A percentile compares a stretch with the other conserved stretches of the same genome.
These are phyloP conservation scores for Matsumurasca onukii DNA, from an alignment of 1,140 invertebrate genomes.

Conservation along the genomic window DNA sequence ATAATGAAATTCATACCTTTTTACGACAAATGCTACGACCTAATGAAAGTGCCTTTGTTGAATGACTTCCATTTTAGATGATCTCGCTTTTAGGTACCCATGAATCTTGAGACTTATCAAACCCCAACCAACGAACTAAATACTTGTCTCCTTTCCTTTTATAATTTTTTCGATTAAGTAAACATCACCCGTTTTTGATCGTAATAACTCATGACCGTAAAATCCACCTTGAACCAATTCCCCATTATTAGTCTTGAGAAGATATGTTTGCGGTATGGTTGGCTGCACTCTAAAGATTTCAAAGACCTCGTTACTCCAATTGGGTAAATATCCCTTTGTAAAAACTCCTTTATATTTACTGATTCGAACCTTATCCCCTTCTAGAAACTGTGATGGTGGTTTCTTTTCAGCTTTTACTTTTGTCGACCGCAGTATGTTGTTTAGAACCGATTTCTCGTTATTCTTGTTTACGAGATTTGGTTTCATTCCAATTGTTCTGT, in stretches of 20 bases:
- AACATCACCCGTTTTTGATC: constrained; percentile 41
- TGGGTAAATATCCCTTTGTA: constrained; percentile 35
- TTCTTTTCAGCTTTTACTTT: constrained; percentile 32
- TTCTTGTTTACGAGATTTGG: constrained; percentile 45
- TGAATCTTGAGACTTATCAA: constrained; percentile 41
- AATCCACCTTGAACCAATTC: constrained; percentile 40
- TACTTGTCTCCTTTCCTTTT: constrained; percentile 41
- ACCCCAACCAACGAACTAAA: constrained; percentile 47
- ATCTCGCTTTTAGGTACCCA: constrained; percentile 43
- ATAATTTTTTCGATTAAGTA: constrained; percentile 45
- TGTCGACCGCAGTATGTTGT: constrained; percentile 21
- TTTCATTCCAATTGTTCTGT: constrained; percentile 48
- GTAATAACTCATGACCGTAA: constrained; percentile 43
- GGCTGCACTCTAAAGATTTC: constrained; percentile 29
- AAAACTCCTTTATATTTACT: constrained; percentile 40
- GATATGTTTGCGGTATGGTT: constrained; percentile 33
- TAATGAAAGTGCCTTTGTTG: background rate
- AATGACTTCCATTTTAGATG: constrained; percentile 8
- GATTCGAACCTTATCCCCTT: constrained; percentile 33
- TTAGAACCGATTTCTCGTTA: constrained; percentile 38
- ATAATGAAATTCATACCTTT: background rate
- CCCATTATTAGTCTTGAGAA: constrained; percentile 30
- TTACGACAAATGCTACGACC: background rate
- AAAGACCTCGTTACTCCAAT: constrained; percentile 36
- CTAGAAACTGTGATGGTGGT: constrained; percentile 32